Conservation (phyloP, 2,888 invertebrate species). For the Dryococelus australis region DNA sequence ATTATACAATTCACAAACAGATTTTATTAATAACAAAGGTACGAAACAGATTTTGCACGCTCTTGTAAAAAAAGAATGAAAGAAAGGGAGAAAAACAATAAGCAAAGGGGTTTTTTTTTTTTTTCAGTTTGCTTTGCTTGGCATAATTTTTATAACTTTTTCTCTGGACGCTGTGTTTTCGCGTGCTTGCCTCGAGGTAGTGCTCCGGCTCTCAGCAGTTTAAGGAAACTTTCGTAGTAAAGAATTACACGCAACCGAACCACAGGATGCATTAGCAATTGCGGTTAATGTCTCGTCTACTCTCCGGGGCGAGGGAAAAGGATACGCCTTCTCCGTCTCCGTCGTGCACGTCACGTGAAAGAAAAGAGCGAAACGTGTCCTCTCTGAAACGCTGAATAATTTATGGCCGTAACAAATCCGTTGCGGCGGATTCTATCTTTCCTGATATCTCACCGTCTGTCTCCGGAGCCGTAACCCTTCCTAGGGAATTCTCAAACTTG, state of each 20-base stretch:
- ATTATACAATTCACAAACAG: no score
- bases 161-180: no score
- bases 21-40: no score
- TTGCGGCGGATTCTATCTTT: slow-evolving; percentile 10
- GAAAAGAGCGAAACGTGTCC: neutral
- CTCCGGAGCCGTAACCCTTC: neutral
- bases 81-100: no score
- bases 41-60: no score
- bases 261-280: neutral
- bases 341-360: neutral
- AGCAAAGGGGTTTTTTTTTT: no score
- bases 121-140: no score
- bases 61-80: no score
- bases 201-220: no score
- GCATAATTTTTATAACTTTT: no score
- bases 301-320: neutral
- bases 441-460: neutral
- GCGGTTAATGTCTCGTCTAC: slow-evolving; percentile 5
- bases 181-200: no score
- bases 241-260: neutral
- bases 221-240: no score
- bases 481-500: neutral
- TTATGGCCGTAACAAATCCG: neutral
- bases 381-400: neutral
- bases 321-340: neutral